Conservation (phyloP, 2,888 invertebrate species). For the Rosalia funebris region DNA sequence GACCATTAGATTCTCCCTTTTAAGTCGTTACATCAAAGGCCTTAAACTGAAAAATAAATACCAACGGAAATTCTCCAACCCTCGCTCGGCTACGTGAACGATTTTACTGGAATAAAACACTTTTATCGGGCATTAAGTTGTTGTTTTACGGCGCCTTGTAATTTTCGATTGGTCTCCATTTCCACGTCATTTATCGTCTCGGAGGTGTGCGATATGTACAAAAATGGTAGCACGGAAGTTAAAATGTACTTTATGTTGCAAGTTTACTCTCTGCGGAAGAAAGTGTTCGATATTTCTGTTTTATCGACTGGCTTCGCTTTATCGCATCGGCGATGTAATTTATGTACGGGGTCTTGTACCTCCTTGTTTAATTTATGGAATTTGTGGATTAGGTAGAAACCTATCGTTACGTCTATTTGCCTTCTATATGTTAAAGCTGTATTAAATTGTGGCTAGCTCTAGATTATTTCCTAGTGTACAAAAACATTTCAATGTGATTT, state of each 20-base stretch:
- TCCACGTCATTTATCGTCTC: slow-evolving; percentile 47
- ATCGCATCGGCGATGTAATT: slow-evolving; percentile 39
- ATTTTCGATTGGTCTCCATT: slow-evolving; percentile 48
- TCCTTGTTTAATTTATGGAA: no score
- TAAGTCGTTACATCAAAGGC: no score
- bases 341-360: slow-evolving; percentile 41
- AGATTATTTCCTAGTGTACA: no score
- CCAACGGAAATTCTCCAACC: no score
- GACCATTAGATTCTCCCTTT: no score
- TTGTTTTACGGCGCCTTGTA: slow-evolving; percentile 37
- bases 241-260: slow-evolving; percentile 41
- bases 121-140: slow-evolving; percentile 38
- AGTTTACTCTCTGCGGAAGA: slow-evolving; percentile 42
- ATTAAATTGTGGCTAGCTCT: no score
- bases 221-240: slow-evolving; percentile 35
- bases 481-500: no score
- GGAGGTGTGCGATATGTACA: slow-evolving; percentile 32
- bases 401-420: no score
- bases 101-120: slow-evolving; percentile 34
- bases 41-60: no score
- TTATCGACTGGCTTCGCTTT: slow-evolving; percentile 32
- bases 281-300: slow-evolving; percentile 43
- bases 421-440: no score
- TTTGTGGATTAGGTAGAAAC: no score
- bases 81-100: neutral